Conservation (phyloP, 1,140 invertebrate genomes). For the Tenebrio molitor region DNA sequence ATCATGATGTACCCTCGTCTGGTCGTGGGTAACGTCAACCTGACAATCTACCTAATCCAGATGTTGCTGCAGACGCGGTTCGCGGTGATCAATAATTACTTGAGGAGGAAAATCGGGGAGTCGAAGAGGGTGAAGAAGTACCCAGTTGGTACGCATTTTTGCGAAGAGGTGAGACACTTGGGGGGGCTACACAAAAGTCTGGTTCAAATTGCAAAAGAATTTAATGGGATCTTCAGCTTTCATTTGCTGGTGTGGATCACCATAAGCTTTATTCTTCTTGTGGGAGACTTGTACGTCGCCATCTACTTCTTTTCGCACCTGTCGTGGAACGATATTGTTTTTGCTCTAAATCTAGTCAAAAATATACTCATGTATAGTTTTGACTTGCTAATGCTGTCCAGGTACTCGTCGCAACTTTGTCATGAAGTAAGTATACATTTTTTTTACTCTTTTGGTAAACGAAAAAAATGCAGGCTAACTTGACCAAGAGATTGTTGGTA, state of each 20-base stretch:
- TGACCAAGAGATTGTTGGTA: slow-evolving; percentile 8
- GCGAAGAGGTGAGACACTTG: not conserved
- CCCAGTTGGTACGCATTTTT: not conserved
- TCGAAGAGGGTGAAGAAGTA: slow-evolving; percentile 13
- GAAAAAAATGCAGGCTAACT: slow-evolving; percentile 6
- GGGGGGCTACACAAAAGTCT: slow-evolving; percentile 3
- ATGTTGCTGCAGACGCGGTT: not conserved
- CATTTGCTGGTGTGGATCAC: slow-evolving; percentile 6
- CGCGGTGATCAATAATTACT: slow-evolving; percentile 4
- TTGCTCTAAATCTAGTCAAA: not conserved
- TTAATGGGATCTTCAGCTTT: slow-evolving; percentile 29
- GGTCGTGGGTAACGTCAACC: too few species aligned
- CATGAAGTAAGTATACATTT: not conserved
- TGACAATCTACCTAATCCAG: too few species aligned
- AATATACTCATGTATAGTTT: not conserved
- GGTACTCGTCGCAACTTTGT: slow-evolving; percentile 1
- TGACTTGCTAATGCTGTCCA: not conserved
- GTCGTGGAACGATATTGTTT: not conserved
- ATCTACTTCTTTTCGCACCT: slow-evolving; percentile 22
- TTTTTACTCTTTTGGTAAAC: too few species aligned
- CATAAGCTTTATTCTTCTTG: slow-evolving; percentile 17
- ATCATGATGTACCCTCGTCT: too few species aligned
- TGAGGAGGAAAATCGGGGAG: slow-evolving; percentile 16
- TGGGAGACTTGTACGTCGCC: slow-evolving; percentile 20
- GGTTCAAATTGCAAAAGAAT: slow-evolving; percentile 1